Evolutionary conservation across 1,140 invertebrate species (phyloP).

Genomic region (Paraescarpia echinospica): DNA sequence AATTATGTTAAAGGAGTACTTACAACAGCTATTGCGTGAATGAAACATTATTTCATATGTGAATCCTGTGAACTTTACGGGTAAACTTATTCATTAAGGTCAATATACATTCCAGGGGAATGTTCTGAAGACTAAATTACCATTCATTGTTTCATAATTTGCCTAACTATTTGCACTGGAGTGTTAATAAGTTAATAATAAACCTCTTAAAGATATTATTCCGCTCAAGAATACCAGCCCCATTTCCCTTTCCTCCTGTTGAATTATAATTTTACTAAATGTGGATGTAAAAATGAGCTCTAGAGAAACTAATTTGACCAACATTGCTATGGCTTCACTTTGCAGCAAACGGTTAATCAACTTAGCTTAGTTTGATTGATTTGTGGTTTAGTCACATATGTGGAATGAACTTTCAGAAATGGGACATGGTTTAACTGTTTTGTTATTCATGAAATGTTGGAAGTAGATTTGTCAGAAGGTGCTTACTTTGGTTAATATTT

Average conservation of each 20-base stretch:
- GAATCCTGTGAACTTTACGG: neutral
- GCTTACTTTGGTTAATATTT: neutral
- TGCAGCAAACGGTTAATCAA: neutral
- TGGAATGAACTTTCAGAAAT: neutral
- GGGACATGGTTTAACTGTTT: neutral
- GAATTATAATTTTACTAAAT: too few relatives aligned
- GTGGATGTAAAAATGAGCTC: too few relatives aligned
- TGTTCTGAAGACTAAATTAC: neutral
- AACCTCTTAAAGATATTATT: too few relatives aligned
- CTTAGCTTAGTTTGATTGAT: neutral
- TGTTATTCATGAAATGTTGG: neutral
- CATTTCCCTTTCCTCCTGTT: too few relatives aligned
- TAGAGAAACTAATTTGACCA: neutral
- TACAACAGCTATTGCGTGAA: neutral
- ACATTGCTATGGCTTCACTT: neutral
- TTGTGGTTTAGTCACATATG: neutral
- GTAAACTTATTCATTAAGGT: neutral
- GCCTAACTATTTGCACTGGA: too few relatives aligned
- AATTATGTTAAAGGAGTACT: neutral
- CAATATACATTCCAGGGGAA: neutral
- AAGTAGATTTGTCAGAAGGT: neutral
- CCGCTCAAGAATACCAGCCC: too few relatives aligned
- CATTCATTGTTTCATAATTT: too few relatives aligned
- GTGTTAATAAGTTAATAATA: too few relatives aligned
- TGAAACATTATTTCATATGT: neutral